Evolutionary conservation across 2,797 vertebrate genomes (phyloP), one percentile per base, ranked within the genome.

Genomic region (Cephalopachus bancanus): DNA sequence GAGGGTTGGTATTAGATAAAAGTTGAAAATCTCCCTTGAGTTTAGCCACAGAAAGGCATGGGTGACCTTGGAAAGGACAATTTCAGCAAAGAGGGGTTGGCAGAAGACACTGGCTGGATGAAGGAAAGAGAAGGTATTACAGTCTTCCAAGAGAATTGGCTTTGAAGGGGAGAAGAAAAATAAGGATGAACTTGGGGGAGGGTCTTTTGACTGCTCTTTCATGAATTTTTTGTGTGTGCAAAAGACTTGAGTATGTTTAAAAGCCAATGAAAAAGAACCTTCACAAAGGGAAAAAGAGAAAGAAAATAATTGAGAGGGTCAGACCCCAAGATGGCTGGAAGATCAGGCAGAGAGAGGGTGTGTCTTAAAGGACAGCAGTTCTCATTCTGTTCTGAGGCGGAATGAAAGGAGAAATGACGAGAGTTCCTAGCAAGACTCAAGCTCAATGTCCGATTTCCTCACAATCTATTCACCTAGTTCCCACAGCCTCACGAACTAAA

Each of bases 231-330:
- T 80, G 72, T 96, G 88, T 78, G 78, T 64, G 51, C 51, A 69
- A 91, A 92, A 76, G 12, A 44, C 83, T 89, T 59, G 55, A 64
- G 53, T 17, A 30, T 30, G 22, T 87, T 96, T 85, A 55, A 92
- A 91, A 92, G 85, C 69, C 86, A 83, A 65, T 89, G 60, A 65
- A 76, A 91, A 80, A 83, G 28, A 89, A 62, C 33, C 22, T 24
- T 20, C 62, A 22, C 44, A 64, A 71, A 89, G n/a, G 83, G 71
- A 67, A 57, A 76, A 33, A 33, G 28, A 79, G 30, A 62, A 80
- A 17, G 57, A 67, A 26, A 60, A 16, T 69, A 51, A 67, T 3
- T 64, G 24, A 75, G 62, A 84, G 30, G n/a, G 79, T 28, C 84
- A 89, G 49, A 51, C 62, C 14, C 79, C 4, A 6, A 33, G 91